These are phyloP conservation scores for Atta texana DNA, from an alignment of 1,140 invertebrate species.

Conservation along the genomic window DNA sequence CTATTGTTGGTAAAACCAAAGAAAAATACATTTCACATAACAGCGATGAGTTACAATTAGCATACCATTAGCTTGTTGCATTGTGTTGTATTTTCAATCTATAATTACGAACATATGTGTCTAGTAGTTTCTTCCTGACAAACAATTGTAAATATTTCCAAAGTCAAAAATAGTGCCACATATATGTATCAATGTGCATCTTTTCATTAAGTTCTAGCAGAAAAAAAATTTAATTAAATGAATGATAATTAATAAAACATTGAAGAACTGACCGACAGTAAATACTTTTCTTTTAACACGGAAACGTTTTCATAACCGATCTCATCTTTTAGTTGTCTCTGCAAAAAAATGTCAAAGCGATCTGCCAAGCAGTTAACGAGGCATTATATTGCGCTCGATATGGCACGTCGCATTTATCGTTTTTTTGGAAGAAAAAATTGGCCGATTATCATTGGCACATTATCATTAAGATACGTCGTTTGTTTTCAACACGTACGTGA, in stretches of 20 bases:
- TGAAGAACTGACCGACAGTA: background rate
- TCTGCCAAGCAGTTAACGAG: constrained; percentile 26
- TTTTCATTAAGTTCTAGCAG: background rate
- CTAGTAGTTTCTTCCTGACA: background rate
- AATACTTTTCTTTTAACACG: background rate
- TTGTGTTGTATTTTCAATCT: background rate
- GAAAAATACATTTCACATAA: background rate
- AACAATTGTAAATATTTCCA: background rate
- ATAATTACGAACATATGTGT: constrained; percentile 5
- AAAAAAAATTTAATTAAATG: constrained; percentile 4
- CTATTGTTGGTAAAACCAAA: background rate
- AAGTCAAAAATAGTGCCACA: background rate
- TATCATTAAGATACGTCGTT: constrained; percentile 11
- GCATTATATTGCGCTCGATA: constrained; percentile 18
- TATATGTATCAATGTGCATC: background rate
- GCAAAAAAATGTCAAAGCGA: constrained; percentile 39
- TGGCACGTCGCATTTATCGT: constrained; percentile 36
- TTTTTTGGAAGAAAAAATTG: constrained; percentile 8
- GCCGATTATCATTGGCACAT: background rate
- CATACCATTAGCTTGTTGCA: constrained; percentile 12
- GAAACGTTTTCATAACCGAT: background rate
- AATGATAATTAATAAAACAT: constrained; percentile 11
- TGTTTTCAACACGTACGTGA: constrained; percentile 24
- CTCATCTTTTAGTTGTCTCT: constrained; percentile 9
- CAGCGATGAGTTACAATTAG: background rate